A percentile compares a stretch with the other conserved stretches of the same genome.
Evolutionary conservation across 92 coral and sea anemone species (phyloP).

Genomic region (Actinernus sp.): DNA sequence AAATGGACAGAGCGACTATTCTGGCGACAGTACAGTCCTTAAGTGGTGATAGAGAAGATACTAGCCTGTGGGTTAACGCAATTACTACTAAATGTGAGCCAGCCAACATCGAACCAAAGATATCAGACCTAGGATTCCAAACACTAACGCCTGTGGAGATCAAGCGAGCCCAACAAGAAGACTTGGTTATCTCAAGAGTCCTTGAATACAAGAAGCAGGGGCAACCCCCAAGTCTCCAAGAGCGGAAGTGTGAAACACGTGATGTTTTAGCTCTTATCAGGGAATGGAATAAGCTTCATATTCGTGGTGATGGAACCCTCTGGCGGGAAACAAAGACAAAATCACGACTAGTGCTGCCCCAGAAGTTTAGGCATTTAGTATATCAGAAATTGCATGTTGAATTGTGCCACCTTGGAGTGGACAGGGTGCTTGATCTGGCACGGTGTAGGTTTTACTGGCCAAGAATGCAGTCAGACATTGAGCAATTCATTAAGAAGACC

Average conservation of each 20-base stretch:
- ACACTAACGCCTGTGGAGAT: not conserved
- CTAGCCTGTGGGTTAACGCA: no score
- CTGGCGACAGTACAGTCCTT: no score
- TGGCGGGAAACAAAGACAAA: slow-evolving; percentile 2
- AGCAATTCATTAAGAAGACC: not conserved
- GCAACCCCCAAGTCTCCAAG: not conserved
- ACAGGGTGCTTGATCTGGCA: slow-evolving; percentile 1
- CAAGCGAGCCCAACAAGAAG: not conserved
- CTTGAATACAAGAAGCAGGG: not conserved
- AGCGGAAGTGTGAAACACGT: not conserved
- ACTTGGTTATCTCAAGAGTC: not conserved
- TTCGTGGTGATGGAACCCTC: slow-evolving; percentile 1
- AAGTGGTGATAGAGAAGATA: no score
- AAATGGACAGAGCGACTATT: no score
- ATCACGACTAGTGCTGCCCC: not conserved
- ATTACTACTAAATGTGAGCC: no score
- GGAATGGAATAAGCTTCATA: slow-evolving; percentile 3
- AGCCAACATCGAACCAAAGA: no score
- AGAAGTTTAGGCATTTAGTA: not conserved
- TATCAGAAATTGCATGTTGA: no score
- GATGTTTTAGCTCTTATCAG: not conserved
- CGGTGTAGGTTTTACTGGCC: slow-evolving; percentile 3
- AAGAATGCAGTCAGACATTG: slow-evolving; percentile 3
- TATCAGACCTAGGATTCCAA: not conserved
- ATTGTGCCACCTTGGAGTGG: slow-evolving; percentile 1